Conservation (phyloP, 2,797 vertebrate species). For the Phoxinus dragarum region DNA sequence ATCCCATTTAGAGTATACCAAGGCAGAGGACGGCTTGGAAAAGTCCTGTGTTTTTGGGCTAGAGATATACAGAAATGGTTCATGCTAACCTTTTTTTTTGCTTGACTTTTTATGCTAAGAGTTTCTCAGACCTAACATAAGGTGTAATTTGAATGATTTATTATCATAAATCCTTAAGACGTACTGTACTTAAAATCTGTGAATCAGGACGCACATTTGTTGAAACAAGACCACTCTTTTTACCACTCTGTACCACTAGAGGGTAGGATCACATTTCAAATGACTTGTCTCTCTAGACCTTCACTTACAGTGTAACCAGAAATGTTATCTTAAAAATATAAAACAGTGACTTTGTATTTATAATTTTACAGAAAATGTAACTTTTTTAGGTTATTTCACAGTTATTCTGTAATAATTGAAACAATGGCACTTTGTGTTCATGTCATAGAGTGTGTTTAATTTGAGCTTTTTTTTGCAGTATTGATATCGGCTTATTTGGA, state of each 20-base stretch:
- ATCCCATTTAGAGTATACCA: constrained; percentile 87
- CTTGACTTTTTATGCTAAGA: neutral
- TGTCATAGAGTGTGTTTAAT: neutral
- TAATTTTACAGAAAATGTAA: neutral
- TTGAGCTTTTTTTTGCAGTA: neutral
- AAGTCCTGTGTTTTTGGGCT: constrained; percentile 89
- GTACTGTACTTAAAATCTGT: neutral
- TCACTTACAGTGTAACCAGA: neutral
- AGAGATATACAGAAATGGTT: constrained; percentile 48
- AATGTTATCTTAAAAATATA: neutral
- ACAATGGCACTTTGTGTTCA: neutral
- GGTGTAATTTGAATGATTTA: constrained; percentile 10
- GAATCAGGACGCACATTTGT: neutral
- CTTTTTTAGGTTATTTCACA: neutral
- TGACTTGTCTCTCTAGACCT: neutral
- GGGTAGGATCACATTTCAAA: constrained; percentile 30
- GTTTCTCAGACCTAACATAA: neutral
- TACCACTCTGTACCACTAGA: constrained; percentile 46
- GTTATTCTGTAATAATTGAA: neutral
- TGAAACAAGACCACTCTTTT: neutral
- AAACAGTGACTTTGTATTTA: neutral
- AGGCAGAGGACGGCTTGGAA: constrained; percentile 85
- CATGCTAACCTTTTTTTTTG: neutral
- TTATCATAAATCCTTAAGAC: neutral
- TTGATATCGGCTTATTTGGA: neutral